Evolutionary conservation across 1,140 invertebrate species (phyloP), one percentile per base, ranked within the genome.

Genomic region (Brachionus angularis): DNA sequence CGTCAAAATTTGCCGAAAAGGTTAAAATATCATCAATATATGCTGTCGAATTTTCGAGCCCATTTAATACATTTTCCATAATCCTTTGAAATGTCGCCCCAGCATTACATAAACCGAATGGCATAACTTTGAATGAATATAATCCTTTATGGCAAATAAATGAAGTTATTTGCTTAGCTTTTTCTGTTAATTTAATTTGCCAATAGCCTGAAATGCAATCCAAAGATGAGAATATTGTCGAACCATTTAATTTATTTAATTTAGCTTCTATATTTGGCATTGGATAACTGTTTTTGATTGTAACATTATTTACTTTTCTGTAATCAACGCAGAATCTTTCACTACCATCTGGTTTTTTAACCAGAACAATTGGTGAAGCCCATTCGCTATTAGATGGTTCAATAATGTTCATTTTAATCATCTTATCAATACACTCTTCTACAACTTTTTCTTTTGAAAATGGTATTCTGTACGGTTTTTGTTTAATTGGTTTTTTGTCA

Each of bases 1-100:
- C 75, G 5, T 82, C 77, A 53, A 77, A 77, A 5, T 72, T 77
- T 5, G 73, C 69, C 3, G 74, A 76, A 33, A 77, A 77, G 7
- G 84, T 73, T 1, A 85, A 72, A 2, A 85, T 76, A 64, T 86
- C 84, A 73, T 86, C 84, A 0, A 85, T 49, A 62, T 84, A 86
- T 0, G 80, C 62, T 4, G 8, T 23, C 31, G 36, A 49, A 36
- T 55, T 73, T 18, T 71, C 53, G 0, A 74, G 3, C 0, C 76
- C 29, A 4, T 74, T 76, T 1, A 84, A 73, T 3, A 84, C 75
- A n/a, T 76, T 23, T 73, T 83, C 75, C 33, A 86, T 83, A n/a
- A 80, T 78, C 5, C 83, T 64, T 74, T 84, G 81, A 71, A 84
- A 85, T 10, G 77, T 74, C 10, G 76, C 72, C 5, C 77, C 76